phyloP scores from a whole-genome alignment of 2,113 vertebrate genomes.

The Equus quagga region DNA sequence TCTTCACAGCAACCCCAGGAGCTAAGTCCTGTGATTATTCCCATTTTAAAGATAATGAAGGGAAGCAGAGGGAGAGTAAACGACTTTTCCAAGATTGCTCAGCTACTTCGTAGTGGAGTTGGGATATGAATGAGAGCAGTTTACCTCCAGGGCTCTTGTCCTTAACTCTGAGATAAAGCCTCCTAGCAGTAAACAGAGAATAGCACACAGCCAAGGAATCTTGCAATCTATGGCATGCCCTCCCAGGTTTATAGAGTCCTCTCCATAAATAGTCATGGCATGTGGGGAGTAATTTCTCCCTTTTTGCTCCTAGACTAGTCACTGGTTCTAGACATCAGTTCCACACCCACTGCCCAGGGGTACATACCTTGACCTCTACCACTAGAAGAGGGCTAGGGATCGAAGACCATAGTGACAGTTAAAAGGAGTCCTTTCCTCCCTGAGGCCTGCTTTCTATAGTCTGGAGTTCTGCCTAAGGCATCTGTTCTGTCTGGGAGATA shows the following conservation, averaged over 20 bases:
- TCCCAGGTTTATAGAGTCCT: not conserved
- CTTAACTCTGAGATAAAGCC: not conserved
- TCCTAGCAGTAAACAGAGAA: not conserved
- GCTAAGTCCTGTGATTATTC: constrained; percentile 9
- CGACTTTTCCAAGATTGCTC: not conserved
- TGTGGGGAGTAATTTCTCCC: not conserved
- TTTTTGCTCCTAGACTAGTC: not conserved
- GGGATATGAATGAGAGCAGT: not conserved
- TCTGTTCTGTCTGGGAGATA: constrained; percentile 9
- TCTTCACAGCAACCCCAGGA: constrained; percentile 12
- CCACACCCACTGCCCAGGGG: not conserved
- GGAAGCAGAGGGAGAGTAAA: not conserved
- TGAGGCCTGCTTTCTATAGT: not conserved
- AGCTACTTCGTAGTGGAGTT: not conserved
- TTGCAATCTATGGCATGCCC: not conserved
- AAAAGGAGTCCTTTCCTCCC: not conserved
- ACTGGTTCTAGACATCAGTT: not conserved
- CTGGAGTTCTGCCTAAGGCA: not conserved
- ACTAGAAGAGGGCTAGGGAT: not conserved
- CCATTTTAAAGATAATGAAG: constrained; percentile 57
- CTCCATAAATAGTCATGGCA: not conserved
- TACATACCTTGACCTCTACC: not conserved
- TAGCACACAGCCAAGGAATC: not conserved
- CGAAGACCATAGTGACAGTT: not conserved
- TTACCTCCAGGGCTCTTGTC: not conserved